These are phyloP conservation scores for Helogale parvula DNA, from an alignment of 2,113 vertebrate species.

Conservation along the genomic window DNA sequence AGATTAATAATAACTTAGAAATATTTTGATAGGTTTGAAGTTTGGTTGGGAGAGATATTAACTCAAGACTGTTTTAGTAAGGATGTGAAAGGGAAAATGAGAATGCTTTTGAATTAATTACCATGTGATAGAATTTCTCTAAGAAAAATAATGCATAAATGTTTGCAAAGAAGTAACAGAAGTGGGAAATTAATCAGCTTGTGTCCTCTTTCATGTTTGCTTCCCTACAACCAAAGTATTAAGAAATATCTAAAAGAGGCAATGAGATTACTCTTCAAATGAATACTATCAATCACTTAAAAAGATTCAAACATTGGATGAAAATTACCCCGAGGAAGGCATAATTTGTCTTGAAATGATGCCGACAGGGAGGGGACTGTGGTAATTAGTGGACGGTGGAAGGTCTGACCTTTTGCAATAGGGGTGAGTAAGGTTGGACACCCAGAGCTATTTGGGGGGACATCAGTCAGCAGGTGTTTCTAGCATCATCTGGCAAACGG, in stretches of 20 bases:
- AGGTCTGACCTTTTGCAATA: conserved; percentile 50
- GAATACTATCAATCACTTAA: conserved; percentile 65
- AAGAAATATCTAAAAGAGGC: conserved; percentile 41
- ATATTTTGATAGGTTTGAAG: conserved; percentile 63
- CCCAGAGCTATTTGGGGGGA: conserved; percentile 42
- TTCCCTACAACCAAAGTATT: conserved; percentile 52
- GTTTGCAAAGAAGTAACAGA: conserved; percentile 33
- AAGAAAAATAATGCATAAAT: conserved; percentile 48
- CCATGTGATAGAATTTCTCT: conserved; percentile 30
- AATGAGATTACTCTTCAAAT: conserved; percentile 53
- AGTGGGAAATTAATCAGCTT: conserved; percentile 53
- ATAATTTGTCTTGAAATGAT: conserved; percentile 64
- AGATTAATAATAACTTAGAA: conserved; percentile 63
- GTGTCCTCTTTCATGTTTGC: conserved; percentile 29
- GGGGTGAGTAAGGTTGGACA: conserved; percentile 21
- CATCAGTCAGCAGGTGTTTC: conserved; percentile 60
- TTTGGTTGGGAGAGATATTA: conserved; percentile 17
- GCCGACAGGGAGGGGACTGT: background rate
- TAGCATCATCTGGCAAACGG: conserved; percentile 43
- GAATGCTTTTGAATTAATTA: conserved; percentile 61
- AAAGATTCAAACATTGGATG: conserved; percentile 58
- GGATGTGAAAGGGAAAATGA: conserved; percentile 48
- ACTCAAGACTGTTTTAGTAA: conserved; percentile 46
- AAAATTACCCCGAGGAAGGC: conserved; percentile 53
- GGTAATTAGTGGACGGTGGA: conserved; percentile 51